Conservation (phyloP, 2,113 vertebrate species). For the Numida meleagris region DNA sequence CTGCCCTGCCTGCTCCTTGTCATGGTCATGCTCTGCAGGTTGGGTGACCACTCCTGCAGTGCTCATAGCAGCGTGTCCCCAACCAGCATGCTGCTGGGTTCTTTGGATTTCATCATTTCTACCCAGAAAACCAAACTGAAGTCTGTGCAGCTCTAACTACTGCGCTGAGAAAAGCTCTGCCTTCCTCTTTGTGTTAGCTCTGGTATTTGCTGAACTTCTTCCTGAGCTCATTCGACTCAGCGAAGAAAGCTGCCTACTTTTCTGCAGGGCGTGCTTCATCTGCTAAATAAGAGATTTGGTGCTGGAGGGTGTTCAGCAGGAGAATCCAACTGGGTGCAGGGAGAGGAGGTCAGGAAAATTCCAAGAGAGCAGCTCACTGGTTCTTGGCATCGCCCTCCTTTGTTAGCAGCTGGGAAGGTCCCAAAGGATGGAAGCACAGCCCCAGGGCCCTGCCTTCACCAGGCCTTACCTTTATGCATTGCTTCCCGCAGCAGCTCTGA, state of each 20-base stretch:
- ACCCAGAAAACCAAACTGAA: neutral
- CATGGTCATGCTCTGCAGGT: neutral
- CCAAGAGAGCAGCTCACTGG: neutral
- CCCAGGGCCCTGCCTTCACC: neutral
- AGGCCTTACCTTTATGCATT: neutral
- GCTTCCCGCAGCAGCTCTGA: neutral
- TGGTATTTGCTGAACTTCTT: neutral
- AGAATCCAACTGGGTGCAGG: neutral
- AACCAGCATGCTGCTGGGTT: neutral
- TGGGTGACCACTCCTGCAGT: neutral
- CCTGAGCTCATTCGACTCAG: neutral
- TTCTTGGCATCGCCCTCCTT: neutral
- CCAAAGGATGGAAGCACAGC: slow-evolving; percentile 27
- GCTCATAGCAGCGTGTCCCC: neutral
- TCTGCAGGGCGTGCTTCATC: neutral
- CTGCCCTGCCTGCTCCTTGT: neutral
- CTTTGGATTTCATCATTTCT: neutral
- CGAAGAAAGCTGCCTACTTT: neutral
- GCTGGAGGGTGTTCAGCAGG: neutral
- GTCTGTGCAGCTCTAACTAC: neutral
- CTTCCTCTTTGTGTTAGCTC: neutral
- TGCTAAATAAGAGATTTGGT: neutral
- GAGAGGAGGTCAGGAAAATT: neutral
- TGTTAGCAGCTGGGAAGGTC: neutral
- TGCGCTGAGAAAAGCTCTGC: neutral